Evolutionary conservation across 2,888 invertebrate genomes (phyloP), one percentile per base, ranked within the genome.

Genomic region (Merodon equestris): DNA sequence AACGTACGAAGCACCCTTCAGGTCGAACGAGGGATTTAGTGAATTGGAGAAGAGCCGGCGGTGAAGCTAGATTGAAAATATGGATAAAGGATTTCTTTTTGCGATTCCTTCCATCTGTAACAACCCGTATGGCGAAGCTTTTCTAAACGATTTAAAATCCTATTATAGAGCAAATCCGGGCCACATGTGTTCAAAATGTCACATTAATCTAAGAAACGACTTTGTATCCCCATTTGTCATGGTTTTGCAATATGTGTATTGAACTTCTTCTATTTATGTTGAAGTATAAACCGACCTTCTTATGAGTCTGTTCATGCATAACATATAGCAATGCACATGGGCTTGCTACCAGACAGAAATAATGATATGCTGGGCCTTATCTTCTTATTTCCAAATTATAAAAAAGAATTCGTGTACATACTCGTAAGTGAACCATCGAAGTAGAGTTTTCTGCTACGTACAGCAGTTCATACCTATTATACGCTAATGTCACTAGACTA

Each of bases 121-220:
- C 27, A 27, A 56, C 13, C 13, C 60, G 56, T 18, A 71, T 60
- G 60, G 44, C 67, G 66, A 61, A 77, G 60, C 66, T 73, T 54
- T 67, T 63, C 61, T 77, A 67, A 73, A 73, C 77, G 77, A 61
- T 77, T 77, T 73, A 77, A 77, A 77, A 77, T 77, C 73, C 77
- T 73, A 77, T 77, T 77, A 77, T 61, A 57, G 73, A 73, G 67
- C 57, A 77, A 77, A 77, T 73, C 73, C 73, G 63, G 67, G 63
- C 61, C 77, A 73, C 73, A 77, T 77, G 77, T 77, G 77, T 63
- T 77, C 77, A 58, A 63, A 77, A 77, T 77, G 73, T 77, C 77
- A 77, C 77, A 77, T 77, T 77, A 73, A 77, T 77, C 77, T 77
- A 77, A 77, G 66, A 73, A 68, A 73, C 73, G 77, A 77, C 77